Evolutionary conservation across 2,797 vertebrate species (phyloP).

Genomic region (Liparis tanakae): DNA sequence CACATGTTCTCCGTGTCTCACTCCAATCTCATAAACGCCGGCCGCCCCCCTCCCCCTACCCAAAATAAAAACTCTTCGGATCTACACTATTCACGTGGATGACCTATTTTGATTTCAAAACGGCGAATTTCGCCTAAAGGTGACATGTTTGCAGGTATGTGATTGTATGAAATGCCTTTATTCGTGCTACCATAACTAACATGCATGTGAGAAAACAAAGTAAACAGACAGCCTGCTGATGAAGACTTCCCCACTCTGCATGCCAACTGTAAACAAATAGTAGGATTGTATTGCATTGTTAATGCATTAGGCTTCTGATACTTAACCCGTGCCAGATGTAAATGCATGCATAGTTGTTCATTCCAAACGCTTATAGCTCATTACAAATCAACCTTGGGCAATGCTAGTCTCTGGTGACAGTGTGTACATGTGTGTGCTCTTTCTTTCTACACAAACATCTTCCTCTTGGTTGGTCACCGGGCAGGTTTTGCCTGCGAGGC

Average conservation of each 20-base stretch:
- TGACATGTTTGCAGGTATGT: too few species aligned
- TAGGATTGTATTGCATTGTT: background rate
- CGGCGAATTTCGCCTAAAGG: too few species aligned
- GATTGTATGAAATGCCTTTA: background rate
- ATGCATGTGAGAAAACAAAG: background rate
- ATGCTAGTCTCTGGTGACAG: background rate
- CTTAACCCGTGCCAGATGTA: background rate
- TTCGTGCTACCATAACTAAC: background rate
- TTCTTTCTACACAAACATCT: background rate
- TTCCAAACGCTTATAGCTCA: background rate
- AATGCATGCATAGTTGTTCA: background rate
- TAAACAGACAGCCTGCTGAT: background rate
- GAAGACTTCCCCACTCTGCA: background rate
- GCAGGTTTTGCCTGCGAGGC: background rate
- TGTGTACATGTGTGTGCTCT: background rate
- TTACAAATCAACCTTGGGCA: background rate
- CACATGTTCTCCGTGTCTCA: too few species aligned
- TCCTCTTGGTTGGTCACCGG: background rate
- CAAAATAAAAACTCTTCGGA: too few species aligned
- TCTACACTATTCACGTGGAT: too few species aligned
- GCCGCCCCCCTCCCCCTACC: too few species aligned
- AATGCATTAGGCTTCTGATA: background rate
- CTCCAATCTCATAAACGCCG: too few species aligned
- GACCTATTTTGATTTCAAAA: too few species aligned
- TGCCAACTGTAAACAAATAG: conserved; percentile 8